These are phyloP conservation scores for Brachyhypopomus occidentalis DNA, from an alignment of 2,113 vertebrate species.

Conservation along the genomic window DNA sequence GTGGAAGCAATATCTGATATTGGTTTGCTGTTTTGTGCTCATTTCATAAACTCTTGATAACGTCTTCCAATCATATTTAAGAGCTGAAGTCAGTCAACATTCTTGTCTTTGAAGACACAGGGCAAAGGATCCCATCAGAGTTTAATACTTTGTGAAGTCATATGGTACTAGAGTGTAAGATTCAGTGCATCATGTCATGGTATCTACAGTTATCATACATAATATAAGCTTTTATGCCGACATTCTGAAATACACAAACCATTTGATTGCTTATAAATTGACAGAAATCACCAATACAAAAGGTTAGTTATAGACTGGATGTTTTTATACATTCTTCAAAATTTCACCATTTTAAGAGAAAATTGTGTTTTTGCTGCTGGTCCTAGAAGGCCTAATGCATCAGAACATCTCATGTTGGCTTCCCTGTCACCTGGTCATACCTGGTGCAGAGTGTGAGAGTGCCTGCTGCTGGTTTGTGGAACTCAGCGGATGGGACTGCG, in stretches of 20 bases:
- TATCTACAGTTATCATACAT: no score
- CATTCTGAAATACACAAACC: no score
- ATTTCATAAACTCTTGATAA: not conserved
- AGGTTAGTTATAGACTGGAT: no score
- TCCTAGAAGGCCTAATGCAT: conserved; percentile 11
- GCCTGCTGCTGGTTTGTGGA: conserved; percentile 54
- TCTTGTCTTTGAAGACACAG: not conserved
- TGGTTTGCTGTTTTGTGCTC: not conserved
- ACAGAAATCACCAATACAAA: no score
- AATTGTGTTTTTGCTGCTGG: not conserved
- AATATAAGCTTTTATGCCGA: no score
- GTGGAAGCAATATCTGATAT: not conserved
- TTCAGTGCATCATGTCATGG: not conserved
- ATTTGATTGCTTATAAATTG: no score
- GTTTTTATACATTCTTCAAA: no score
- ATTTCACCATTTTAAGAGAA: no score
- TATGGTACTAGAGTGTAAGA: not conserved
- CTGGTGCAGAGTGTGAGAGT: conserved; percentile 32
- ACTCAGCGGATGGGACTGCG: conserved; percentile 41
- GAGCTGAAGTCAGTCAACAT: not conserved
- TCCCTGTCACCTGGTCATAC: conserved; percentile 46
- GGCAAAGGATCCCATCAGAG: not conserved
- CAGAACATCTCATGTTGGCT: conserved; percentile 22
- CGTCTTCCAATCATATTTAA: not conserved
- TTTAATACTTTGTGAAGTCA: not conserved